Evolutionary conservation across 2,113 vertebrate species (phyloP).

Genomic region (Ia io): DNA sequence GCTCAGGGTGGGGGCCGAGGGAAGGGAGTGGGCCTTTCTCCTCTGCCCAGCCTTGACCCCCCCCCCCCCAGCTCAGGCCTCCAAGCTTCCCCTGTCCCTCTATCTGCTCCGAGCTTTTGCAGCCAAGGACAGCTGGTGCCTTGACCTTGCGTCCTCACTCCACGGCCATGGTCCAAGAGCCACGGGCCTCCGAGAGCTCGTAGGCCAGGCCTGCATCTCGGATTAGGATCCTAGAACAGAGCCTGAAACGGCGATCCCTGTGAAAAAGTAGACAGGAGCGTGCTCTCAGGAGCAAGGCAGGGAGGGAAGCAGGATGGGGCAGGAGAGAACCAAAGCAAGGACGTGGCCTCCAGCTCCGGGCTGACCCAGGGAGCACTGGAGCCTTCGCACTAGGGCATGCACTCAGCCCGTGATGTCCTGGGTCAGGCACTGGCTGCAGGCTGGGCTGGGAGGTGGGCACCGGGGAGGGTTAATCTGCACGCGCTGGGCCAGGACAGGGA

Average conservation of each 20-base stretch:
- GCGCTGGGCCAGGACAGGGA: not conserved
- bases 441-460: accelerated
- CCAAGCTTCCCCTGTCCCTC: too few species aligned
- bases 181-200: not conserved
- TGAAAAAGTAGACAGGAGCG: not conserved
- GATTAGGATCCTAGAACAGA: not conserved
- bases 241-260: not conserved
- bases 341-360: not conserved
- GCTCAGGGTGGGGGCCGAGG: not conserved
- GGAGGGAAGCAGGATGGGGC: not conserved
- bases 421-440: not conserved
- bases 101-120: not conserved
- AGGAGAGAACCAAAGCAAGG: not conserved
- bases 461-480: not conserved
- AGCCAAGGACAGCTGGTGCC: too few species aligned
- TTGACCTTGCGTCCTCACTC: not conserved
- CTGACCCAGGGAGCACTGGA: not conserved
- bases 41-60: not conserved
- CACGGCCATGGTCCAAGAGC: accelerated
- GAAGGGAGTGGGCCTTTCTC: not conserved
- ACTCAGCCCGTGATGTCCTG: not conserved
- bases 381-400: accelerated
- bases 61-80: not conserved
- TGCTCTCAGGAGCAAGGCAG: not conserved
- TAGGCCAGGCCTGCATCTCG: not conserved